A percentile compares a stretch with the other conserved stretches of the same genome.
Conservation (phyloP, 2,797 vertebrate genomes). For the Oreortyx pictus region DNA sequence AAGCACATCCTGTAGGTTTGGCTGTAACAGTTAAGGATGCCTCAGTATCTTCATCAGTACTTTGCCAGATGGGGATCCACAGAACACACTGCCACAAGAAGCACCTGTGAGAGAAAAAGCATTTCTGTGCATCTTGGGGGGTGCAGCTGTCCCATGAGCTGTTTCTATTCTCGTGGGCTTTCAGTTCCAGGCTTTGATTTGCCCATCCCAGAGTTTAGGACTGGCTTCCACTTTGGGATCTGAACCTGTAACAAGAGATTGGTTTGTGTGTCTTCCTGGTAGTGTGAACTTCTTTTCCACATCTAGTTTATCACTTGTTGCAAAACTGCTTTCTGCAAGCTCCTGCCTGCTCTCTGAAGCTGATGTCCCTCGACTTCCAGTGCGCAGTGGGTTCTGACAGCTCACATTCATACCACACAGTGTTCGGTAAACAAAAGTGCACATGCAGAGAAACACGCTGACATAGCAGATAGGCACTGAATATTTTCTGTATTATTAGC, state of each 20-base stretch:
- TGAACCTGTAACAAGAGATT: neutral
- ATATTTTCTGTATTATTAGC: slow-evolving; percentile 55
- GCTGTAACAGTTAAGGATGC: slow-evolving; percentile 5
- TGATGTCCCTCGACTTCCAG: slow-evolving; percentile 40
- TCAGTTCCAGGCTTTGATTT: slow-evolving; percentile 24
- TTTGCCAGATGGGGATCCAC: neutral
- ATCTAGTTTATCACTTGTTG: neutral
- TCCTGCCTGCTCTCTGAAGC: slow-evolving; percentile 26
- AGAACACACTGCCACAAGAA: slow-evolving; percentile 22
- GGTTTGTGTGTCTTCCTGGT: neutral
- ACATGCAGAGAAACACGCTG: slow-evolving; percentile 67
- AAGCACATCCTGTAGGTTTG: slow-evolving; percentile 40
- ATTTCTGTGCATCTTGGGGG: neutral
- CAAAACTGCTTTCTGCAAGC: neutral
- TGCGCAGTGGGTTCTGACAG: slow-evolving; percentile 58
- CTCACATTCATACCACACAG: slow-evolving; percentile 66
- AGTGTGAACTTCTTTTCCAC: neutral
- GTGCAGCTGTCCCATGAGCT: neutral
- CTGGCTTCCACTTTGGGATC: slow-evolving; percentile 20
- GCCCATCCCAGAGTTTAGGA: neutral
- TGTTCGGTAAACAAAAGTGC: slow-evolving; percentile 79
- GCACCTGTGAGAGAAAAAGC: slow-evolving; percentile 18
- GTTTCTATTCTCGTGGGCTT: neutral
- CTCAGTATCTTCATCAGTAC: slow-evolving; percentile 5
- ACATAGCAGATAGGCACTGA: slow-evolving; percentile 67